Percentiles rank a stretch among this genome's conserved stretches.
Evolutionary conservation across 2,113 vertebrate genomes (phyloP).

Genomic region (Corythaeola cristata): DNA sequence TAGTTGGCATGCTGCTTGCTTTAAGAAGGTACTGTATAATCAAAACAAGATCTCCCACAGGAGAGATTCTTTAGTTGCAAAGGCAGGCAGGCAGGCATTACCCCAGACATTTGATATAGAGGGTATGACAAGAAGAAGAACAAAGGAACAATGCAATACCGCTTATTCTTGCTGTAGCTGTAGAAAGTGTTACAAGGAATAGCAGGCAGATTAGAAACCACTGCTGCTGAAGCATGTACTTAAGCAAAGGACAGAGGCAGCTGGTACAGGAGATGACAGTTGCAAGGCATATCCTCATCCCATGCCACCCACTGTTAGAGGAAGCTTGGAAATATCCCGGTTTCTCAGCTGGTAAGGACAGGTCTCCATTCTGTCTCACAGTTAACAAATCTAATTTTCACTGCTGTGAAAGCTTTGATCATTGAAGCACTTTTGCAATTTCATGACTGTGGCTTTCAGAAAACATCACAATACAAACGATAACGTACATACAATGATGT

Average conservation of each 20-base stretch:
- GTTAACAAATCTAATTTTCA: background rate
- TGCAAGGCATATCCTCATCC: background rate
- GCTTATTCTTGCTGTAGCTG: background rate
- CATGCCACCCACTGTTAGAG: background rate
- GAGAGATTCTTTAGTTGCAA: background rate
- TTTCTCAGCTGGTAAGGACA: background rate
- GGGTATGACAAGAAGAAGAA: background rate
- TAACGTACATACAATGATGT: background rate
- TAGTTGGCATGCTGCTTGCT: background rate
- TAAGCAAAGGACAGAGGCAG: background rate
- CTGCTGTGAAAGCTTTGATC: background rate
- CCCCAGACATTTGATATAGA: background rate
- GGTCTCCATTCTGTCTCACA: background rate
- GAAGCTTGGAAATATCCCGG: background rate
- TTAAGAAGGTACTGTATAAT: background rate
- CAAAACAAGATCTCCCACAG: slow-evolving; percentile 4
- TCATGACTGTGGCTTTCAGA: background rate
- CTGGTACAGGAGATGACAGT: background rate
- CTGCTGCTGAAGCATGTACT: background rate
- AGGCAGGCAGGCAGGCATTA: background rate
- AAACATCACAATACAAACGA: background rate
- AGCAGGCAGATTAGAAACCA: background rate
- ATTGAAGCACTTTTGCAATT: background rate
- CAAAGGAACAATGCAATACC: background rate
- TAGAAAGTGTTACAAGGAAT: background rate